Evolutionary conservation across 2,797 vertebrate species (phyloP), one percentile per base, ranked within the genome.

Genomic region (Darevskia mixta): DNA sequence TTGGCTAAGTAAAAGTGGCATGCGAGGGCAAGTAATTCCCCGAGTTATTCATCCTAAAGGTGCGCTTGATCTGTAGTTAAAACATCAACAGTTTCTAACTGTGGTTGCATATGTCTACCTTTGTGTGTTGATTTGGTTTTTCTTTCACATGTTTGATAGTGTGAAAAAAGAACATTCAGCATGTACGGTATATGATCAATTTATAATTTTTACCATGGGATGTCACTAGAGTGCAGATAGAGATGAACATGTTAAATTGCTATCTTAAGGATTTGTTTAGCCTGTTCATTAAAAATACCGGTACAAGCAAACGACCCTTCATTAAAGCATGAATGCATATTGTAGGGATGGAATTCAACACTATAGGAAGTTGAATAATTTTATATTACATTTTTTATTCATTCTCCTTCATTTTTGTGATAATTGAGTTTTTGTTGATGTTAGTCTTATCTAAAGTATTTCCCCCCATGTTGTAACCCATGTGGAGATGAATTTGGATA

Each of bases 181-280:
- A 67, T 35, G 35, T 35, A 35, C 35, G 82, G 11, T 49, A 41
- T 86, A 18, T 90, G 77, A 81, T 93, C 88, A 64, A 27, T 88
- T 84, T 90, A 81, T 0, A 0, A 2, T 92, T 94, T 90, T 85
- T 92, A 92, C 90, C 92, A 91, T 91, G 0, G 0, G 95, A 90
- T 95, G 92, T 94, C 94, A 93, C 89, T 66, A 93, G 91, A 96
- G 92, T 91, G 89, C 87, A 83, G 87, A 89, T 64, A 91, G 77
- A 90, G 89, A 83, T 43, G 32, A 43, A 66, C 69, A 41, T n/a
- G 5, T 75, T 81, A 58, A 73, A 82, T 25, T 82, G 82, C 84
- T 90, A 45, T 67, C 10, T 10, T 82, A 88, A 2, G 43, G 2
- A 29, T 86, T 93, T 41, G 41, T 71, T 88, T 91, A 90, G 69